Evolutionary conservation across 2,113 vertebrate genomes (phyloP).

Genomic region (Delphinapterus leucas): DNA sequence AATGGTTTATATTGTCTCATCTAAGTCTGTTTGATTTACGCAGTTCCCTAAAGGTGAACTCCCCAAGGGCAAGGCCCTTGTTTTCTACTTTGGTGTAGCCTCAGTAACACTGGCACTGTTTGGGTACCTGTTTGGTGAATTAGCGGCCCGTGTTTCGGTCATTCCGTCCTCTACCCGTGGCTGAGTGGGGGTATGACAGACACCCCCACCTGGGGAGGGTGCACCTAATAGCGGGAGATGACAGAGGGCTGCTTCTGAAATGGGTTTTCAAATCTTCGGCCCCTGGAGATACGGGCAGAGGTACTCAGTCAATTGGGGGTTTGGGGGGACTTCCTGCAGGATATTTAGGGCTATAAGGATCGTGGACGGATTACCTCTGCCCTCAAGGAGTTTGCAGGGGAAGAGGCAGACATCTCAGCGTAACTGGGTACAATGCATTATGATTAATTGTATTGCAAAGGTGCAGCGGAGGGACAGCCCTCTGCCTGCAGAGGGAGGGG

Average conservation of each 20-base stretch:
- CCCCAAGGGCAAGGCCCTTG: background rate
- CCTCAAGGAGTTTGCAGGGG: background rate
- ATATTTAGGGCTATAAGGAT: background rate
- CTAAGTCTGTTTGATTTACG: conserved; percentile 51
- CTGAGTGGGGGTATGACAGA: background rate
- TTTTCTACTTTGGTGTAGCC: background rate
- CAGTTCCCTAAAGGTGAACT: conserved; percentile 46
- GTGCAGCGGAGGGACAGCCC: background rate
- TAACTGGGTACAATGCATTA: background rate
- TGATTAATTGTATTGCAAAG: background rate
- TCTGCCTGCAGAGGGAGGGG: background rate
- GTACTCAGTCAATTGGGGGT: no score
- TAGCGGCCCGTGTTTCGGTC: background rate
- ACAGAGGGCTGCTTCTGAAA: no score
- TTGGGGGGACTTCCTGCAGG: background rate
- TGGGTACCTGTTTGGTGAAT: background rate
- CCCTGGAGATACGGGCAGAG: no score
- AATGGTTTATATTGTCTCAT: conserved; percentile 29
- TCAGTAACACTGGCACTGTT: background rate
- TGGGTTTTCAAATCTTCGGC: no score
- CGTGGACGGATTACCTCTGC: background rate
- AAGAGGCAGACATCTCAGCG: background rate
- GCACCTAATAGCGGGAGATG: no score
- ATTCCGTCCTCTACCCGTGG: background rate
- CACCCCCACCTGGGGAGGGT: no score